Evolutionary conservation across 2,113 vertebrate species (phyloP).

Genomic region (Marcusenius ussheri): DNA sequence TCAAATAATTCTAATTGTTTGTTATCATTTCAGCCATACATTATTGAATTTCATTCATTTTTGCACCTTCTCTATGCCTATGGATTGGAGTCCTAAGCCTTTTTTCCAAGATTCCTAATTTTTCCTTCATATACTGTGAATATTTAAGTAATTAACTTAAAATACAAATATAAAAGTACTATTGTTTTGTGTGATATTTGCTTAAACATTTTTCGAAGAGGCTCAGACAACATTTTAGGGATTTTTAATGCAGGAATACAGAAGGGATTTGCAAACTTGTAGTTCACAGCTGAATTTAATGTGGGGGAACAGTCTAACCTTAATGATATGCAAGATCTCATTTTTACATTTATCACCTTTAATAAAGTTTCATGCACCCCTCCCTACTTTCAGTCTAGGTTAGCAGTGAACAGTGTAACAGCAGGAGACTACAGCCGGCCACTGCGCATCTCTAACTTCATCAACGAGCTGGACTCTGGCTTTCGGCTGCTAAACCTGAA

Average conservation of each 20-base stretch:
- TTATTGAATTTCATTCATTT: neutral
- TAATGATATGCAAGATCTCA: neutral
- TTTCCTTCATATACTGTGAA: neutral
- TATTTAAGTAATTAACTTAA: neutral
- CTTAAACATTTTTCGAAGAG: neutral
- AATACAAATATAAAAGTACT: neutral
- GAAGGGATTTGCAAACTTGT: neutral
- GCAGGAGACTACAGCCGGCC: conserved; percentile 87
- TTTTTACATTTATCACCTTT: neutral
- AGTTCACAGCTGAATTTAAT: neutral
- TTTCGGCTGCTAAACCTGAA: conserved; percentile 96
- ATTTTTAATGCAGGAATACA: neutral
- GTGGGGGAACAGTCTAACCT: neutral
- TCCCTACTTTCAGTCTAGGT: conserved; percentile 63
- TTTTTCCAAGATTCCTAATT: neutral
- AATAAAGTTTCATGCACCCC: neutral
- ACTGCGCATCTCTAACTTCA: conserved; percentile 89
- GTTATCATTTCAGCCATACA: neutral
- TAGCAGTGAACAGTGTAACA: conserved; percentile 96
- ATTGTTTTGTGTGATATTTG: neutral
- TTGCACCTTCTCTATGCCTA: neutral
- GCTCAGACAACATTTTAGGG: neutral
- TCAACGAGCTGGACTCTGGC: conserved; percentile 93
- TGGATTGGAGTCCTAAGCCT: neutral
- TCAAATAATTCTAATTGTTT: neutral